Evolutionary conservation across 2,797 vertebrate genomes (phyloP).

Genomic region (Diplodus sargus): DNA sequence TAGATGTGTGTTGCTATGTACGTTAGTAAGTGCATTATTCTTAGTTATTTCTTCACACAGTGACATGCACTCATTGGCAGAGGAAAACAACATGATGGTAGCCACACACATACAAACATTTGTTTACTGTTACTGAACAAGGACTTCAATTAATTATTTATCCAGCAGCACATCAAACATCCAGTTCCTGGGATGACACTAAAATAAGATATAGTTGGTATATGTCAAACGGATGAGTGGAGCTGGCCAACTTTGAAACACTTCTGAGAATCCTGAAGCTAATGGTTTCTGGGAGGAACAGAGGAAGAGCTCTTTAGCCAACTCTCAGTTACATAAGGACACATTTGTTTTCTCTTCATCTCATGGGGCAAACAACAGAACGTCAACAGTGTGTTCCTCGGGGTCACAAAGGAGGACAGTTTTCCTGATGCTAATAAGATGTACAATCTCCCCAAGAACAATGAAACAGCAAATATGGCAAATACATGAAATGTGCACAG

Average conservation of each 20-base stretch:
- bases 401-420: background rate
- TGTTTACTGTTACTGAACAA: slow-evolving; percentile 10
- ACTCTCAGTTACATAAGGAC: slow-evolving; percentile 40
- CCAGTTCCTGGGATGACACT: background rate
- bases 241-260: slow-evolving; percentile 25
- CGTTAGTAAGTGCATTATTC: slow-evolving; percentile 5
- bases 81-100: background rate
- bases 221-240: slow-evolving; percentile 24
- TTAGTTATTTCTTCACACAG: slow-evolving; percentile 22
- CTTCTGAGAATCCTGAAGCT: slow-evolving; percentile 45
- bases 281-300: slow-evolving; percentile 48
- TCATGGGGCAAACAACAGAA: slow-evolving; percentile 24
- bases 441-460: too few relatives aligned
- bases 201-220: background rate
- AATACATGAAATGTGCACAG: background rate
- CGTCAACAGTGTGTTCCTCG: slow-evolving; percentile 8
- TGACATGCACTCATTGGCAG: background rate
- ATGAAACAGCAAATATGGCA: background rate
- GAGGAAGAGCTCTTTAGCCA: slow-evolving; percentile 48
- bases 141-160: slow-evolving; percentile 4
- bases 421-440: slow-evolving; percentile 5
- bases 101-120: slow-evolving; percentile 5
- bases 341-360: slow-evolving; percentile 35
- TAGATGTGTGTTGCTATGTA: background rate
- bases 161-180: background rate